A percentile compares a stretch with the other conserved stretches of the same genome.
These are phyloP conservation scores for Aplysina aerophoba DNA, from an alignment of 37 sponge, comb jelly and placozoan species.

Conservation along the genomic window DNA sequence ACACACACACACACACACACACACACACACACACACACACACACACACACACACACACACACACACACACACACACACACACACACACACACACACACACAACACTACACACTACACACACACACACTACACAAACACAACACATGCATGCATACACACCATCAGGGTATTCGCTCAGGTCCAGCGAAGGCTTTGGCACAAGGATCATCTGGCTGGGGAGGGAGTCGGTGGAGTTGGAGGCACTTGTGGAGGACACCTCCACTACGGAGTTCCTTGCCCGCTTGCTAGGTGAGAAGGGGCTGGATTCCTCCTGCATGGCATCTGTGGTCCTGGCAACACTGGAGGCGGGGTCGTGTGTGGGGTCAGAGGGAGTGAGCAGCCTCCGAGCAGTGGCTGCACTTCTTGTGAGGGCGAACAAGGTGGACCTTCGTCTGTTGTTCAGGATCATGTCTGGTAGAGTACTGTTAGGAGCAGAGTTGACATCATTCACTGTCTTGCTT, in stretches of 20 bases:
- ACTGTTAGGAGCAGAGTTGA: neutral
- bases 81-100: neutral
- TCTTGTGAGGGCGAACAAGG: neutral
- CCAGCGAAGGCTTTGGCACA: neutral
- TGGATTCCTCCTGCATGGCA: neutral
- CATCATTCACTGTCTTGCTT: constrained; percentile 13
- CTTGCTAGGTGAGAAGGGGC: constrained; percentile 14
- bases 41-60: constrained; percentile 6
- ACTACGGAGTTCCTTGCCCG: too few species aligned
- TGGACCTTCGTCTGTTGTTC: constrained; percentile 2
- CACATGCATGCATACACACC: neutral
- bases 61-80: constrained; percentile 6
- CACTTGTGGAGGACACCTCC: too few species aligned
- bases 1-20: too few species aligned
- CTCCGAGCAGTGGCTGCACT: constrained; percentile 13
- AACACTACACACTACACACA: too few species aligned
- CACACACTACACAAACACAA: too few species aligned
- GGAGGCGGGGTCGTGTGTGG: neutral
- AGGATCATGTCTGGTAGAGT: constrained; percentile 1
- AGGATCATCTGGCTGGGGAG: too few species aligned
- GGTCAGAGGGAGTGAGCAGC: neutral
- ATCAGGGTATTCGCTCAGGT: neutral
- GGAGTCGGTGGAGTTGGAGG: too few species aligned
- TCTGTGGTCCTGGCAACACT: neutral
- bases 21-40: neutral